Evolutionary conservation across 2,888 invertebrate species (phyloP).

Genomic region (Ditula angustiorana): DNA sequence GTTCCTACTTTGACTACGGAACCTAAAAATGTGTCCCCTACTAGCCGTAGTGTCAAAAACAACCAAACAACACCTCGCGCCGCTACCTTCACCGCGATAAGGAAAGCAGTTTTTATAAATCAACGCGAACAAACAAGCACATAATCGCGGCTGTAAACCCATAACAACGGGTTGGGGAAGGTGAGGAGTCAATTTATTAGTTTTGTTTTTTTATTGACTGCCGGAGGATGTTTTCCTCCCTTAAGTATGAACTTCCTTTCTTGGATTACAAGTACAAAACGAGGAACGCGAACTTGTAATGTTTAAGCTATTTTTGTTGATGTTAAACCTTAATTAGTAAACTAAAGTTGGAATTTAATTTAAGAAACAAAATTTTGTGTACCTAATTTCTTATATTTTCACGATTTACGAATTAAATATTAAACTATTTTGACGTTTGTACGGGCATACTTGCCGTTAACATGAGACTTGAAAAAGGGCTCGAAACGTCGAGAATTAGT

Average conservation of each 20-base stretch:
- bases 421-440: too few species aligned
- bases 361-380: too few species aligned
- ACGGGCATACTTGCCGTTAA: too few species aligned
- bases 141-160: constrained; percentile 35
- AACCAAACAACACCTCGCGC: constrained; percentile 5
- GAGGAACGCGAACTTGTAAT: background rate
- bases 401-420: too few species aligned
- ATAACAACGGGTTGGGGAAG: constrained; percentile 39
- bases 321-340: too few species aligned
- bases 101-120: constrained; percentile 29
- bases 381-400: too few species aligned
- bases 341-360: too few species aligned
- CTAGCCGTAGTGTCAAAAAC: background rate
- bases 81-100: constrained; percentile 8
- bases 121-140: constrained; percentile 28
- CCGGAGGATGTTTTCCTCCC: background rate
- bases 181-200: constrained; percentile 29
- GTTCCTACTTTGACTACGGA: too few species aligned
- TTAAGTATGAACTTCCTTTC: background rate
- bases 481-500: too few species aligned
- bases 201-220: constrained; percentile 30
- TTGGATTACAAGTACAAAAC: background rate
- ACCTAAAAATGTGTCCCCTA: too few species aligned
- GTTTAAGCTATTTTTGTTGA: background rate
- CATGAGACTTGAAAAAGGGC: too few species aligned